Evolutionary conservation across 2,113 vertebrate species (phyloP).

Genomic region (Sinocyclocheilus anshuiensis): DNA sequence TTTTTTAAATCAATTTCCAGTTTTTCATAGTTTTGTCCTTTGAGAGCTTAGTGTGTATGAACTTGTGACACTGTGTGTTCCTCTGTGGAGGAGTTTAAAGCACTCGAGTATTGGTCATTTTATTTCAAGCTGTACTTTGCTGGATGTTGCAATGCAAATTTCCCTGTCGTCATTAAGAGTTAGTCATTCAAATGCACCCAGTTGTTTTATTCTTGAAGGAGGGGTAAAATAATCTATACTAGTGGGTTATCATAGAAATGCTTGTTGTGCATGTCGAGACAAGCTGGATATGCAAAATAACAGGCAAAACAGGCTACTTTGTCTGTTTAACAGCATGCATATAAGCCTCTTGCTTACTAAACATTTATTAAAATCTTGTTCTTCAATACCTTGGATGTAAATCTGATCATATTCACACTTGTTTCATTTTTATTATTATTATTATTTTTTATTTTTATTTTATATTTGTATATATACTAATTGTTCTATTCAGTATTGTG

Average conservation of each 20-base stretch:
- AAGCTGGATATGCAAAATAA: background rate
- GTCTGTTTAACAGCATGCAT: background rate
- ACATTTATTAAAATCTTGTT: background rate
- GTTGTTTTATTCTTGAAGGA: background rate
- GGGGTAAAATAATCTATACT: background rate
- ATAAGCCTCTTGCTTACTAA: background rate
- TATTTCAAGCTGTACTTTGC: background rate
- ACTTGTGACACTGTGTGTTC: background rate
- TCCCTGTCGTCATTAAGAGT: background rate
- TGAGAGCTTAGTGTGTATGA: background rate
- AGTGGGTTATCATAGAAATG: background rate
- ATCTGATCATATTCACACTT: background rate
- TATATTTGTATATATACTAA: too few species aligned
- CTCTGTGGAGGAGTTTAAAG: background rate
- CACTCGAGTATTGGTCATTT: background rate
- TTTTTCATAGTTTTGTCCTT: background rate
- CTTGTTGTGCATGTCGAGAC: constrained; percentile 1
- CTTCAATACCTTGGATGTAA: background rate
- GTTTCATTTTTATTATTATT: too few species aligned
- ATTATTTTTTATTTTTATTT: too few species aligned
- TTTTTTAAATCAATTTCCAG: too few species aligned
- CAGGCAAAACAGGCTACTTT: constrained; percentile 5
- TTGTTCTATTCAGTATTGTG: too few species aligned
- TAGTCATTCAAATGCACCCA: background rate
- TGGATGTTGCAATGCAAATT: background rate